Base-by-base conservation (phyloP, 2,888 invertebrate genomes). In the Eretmocerus hayati region DNA sequence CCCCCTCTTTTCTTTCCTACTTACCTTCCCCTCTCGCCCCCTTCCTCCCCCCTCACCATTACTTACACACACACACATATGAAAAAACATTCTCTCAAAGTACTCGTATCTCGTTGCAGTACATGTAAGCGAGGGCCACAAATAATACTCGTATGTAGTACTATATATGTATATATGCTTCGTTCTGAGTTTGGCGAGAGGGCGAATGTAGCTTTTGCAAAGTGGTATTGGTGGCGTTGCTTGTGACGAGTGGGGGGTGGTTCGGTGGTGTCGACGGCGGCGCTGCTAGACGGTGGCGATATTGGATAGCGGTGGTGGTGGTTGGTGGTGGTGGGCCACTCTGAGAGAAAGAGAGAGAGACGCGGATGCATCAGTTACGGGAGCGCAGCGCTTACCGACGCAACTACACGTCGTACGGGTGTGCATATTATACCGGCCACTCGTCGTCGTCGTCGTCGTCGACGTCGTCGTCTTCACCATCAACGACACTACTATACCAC, bases 361-460 rank as follows among this genome's bases (percentile, higher is more conserved):
- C 66, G 65, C 66, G 67, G 66, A 69, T 71, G 68, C 70, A 69
- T n/a, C 71, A 71, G 71, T 71, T 71, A 71, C 69, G 71, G 70
- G 70, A 70, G 71, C 70, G 71, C 70, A 69, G 69, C 69, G 71
- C 68, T 69, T 69, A 68, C 66, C 66, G 66, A 69, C 68, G 67
- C 69, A 68, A 65, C 69, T 39, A 31, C 35, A 38, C 44, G 51
- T 20, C 46, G 50, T 43, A 58, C 41, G 26, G 20, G n/a, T n/a
- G n/a, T n/a, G n/a, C n/a, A n/a, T n/a, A n/a, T n/a, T n/a, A n/a
- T n/a, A n/a, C n/a, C n/a, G n/a, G n/a, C n/a, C n/a, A n/a, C n/a
- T n/a, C n/a, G n/a, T n/a, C n/a, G n/a, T n/a, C n/a, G n/a, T n/a
- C n/a, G n/a, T n/a, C n/a, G n/a, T n/a, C n/a, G n/a, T n/a, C n/a